Evolutionary conservation across 2,888 invertebrate genomes (phyloP), one percentile per base, ranked within the genome.

Genomic region (Aphodius sticticus): DNA sequence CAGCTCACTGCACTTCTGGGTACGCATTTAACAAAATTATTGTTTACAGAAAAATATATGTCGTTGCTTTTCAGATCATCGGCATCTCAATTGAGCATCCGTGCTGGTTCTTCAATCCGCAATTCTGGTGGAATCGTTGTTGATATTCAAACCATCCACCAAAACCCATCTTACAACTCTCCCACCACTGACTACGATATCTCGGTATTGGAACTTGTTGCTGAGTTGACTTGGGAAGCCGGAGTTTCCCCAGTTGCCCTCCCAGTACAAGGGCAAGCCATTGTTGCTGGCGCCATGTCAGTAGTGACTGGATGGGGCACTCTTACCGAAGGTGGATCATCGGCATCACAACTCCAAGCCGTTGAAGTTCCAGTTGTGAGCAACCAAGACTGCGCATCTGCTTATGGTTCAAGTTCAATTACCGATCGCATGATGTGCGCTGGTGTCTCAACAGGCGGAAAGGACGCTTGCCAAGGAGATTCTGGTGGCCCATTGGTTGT

Each of bases 391-490:
- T 85, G 85, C 37, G 53, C 16, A 12, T 12, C 3, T 70, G 80
- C 78, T 38, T 80, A 82, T 36, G 77, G 76, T 69, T 7, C 37
- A 15, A 79, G 77, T 16, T 74, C 79, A 5, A 83, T 87, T 15
- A 91, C 91, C 0, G 83, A 86, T 0, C 89, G 90, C 26, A 92
- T 92, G 92, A 90, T 92, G 84, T 92, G 92, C 78, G 92, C 92
- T 0, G 92, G 91, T 16, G 74, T 36, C 35, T 7, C 74, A 26
- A 2, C 7, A 72, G 79, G 79, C 9, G 79, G 77, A 69, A 77
- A 77, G 77, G 79, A 77, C 69, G 79, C 79, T 75, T 79, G 79
- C 71, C 79, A 80, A 36, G 81, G 79, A 70, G 81, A 81, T 76
- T 77, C 77, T 38, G 81, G 81, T 71, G 81, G 81, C 9, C 81